These are phyloP conservation scores for Montifringilla adamsi DNA, from an alignment of 2,113 vertebrate species.

Conservation along the genomic window DNA sequence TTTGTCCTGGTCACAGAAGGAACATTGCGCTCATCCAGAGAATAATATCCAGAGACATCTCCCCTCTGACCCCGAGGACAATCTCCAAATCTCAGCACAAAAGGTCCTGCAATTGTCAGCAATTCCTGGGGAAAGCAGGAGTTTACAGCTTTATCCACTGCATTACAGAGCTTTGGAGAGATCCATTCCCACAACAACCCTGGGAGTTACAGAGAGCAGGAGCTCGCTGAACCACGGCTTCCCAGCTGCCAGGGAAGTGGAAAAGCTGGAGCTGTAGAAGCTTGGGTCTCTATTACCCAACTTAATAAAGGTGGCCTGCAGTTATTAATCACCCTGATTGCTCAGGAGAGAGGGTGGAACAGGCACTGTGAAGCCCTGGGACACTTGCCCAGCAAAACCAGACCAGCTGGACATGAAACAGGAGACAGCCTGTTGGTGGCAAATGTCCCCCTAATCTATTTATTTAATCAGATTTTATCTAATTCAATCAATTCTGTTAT, in stretches of 20 bases:
- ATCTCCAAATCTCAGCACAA: slow-evolving; percentile 11
- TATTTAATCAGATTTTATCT: neutral
- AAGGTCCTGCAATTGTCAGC: slow-evolving; percentile 10
- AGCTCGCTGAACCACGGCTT: neutral
- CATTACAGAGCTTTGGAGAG: neutral
- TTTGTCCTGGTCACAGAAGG: neutral
- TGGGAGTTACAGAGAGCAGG: fast-evolving
- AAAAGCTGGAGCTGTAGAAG: neutral
- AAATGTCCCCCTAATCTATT: neutral
- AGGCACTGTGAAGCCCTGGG: neutral
- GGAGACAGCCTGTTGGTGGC: neutral
- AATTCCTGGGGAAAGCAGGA: neutral
- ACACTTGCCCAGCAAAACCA: neutral
- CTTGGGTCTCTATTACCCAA: neutral
- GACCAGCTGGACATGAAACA: neutral
- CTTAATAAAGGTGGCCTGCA: neutral
- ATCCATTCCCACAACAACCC: neutral
- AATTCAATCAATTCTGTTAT: neutral
- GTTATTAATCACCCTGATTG: neutral
- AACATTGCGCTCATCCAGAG: neutral
- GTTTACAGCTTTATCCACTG: neutral
- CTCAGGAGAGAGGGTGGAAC: neutral
- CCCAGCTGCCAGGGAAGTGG: neutral
- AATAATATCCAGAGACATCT: neutral
- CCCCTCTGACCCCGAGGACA: neutral